Base-by-base conservation (phyloP, 2,888 invertebrate genomes). In the Agrotis exclamationis region DNA sequence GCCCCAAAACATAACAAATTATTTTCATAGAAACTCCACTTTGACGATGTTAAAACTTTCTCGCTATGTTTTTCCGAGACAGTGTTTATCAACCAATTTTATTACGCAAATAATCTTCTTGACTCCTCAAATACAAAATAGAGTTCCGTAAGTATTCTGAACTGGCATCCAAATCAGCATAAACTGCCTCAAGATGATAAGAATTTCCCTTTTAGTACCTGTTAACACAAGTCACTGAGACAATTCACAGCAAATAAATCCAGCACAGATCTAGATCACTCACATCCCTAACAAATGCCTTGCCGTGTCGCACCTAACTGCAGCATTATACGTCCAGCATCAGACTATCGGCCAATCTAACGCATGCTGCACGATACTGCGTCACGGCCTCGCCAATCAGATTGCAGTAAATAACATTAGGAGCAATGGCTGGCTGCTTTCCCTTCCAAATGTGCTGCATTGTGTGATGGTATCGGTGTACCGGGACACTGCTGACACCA, bases 391-490 rank as follows among this genome's bases (percentile, higher is more conserved):
- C 28, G 44, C 74, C 83, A 74, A 85, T 84, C 84, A 74, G 85
- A 84, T 84, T 22, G 65, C 68, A 65, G 70, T 83, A 85, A 84
- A 84, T 74, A 79, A 83, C 85, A 73, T 79, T 79, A 79, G 51
- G 53, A 68, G 82, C 78, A 72, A 72, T 67, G 70, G 80, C 70
- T 75, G 45, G 62, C 63, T 73, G 39, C 73, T 67, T 70, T 75
- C 58, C 73, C 72, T 82, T 73, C 79, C 79, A 82, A 82, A 79
- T 79, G 67, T 72, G 72, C 65, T 59, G 74, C 68, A 70, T 78
- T 81, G 79, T 84, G 67, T 53, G 82, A 84, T 84, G 57, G 63
- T 79, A 84, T 82, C 82, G 62, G 54, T 63, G 62, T 63, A 64
- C 39, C 50, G 44, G 28, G 47, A 63, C 58, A 54, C 78, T 63